Evolutionary conservation across 2,797 vertebrate genomes (phyloP).

Genomic region (Gallinago stenura): DNA sequence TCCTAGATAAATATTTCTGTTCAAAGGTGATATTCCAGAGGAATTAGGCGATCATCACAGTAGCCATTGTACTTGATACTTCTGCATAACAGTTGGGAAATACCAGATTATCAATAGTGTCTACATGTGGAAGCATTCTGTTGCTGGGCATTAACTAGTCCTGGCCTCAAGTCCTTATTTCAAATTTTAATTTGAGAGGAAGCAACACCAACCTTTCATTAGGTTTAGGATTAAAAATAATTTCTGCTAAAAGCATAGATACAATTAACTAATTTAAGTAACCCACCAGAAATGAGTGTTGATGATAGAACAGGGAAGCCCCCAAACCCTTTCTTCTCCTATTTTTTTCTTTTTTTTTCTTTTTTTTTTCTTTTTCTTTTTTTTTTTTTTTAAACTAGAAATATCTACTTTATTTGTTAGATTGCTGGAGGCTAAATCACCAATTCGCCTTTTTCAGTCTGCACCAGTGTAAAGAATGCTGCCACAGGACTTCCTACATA

Average conservation of each 20-base stretch:
- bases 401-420: neutral
- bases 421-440: neutral
- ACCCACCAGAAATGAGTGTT: rapidly evolving
- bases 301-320: neutral
- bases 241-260: neutral
- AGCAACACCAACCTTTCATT: neutral
- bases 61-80: neutral
- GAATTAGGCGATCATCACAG: neutral
- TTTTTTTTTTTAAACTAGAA: neutral
- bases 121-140: neutral
- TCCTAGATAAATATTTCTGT: neutral
- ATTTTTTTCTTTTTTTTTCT: too few species aligned
- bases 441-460: neutral
- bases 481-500: neutral
- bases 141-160: neutral
- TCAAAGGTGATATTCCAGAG: neutral
- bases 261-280: neutral
- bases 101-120: neutral
- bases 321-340: neutral
- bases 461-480: rapidly evolving
- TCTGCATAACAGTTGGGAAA: neutral
- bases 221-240: neutral
- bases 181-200: neutral
- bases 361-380: neutral
- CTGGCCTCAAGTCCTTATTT: neutral